phyloP scores from a whole-genome alignment of 2,888 invertebrate genomes.

The Cephonodes hylas region DNA sequence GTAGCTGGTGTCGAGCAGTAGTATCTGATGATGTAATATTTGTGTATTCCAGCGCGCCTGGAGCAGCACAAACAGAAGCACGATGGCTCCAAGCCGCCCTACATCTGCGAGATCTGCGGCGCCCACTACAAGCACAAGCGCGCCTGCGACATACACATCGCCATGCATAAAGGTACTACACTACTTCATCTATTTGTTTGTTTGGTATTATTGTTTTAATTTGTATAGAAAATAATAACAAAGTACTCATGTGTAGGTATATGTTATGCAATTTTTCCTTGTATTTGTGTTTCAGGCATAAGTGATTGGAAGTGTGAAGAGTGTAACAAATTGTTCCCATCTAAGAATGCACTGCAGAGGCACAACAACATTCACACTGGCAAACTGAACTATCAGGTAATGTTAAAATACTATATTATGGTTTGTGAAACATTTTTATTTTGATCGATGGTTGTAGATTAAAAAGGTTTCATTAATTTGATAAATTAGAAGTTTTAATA shows the following conservation, averaged over 20 bases:
- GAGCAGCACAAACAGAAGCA: conserved; percentile 69
- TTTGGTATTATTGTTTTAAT: too few relatives aligned
- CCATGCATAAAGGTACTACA: conserved; percentile 75
- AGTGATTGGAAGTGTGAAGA: conserved; percentile 82
- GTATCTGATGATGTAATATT: too few relatives aligned
- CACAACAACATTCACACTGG: conserved; percentile 83
- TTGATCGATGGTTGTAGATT: too few relatives aligned
- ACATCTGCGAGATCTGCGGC: conserved; percentile 81
- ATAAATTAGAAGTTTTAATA: too few relatives aligned
- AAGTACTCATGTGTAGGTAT: too few relatives aligned
- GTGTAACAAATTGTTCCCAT: conserved; percentile 83
- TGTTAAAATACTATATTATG: background rate
- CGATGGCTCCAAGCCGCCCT: conserved; percentile 71
- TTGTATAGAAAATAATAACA: too few relatives aligned
- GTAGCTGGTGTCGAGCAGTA: too few relatives aligned
- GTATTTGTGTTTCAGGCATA: conserved; percentile 65
- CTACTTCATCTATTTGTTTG: background rate
- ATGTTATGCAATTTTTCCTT: too few relatives aligned
- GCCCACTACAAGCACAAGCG: conserved; percentile 83
- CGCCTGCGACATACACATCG: conserved; percentile 82
- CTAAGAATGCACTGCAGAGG: conserved; percentile 82
- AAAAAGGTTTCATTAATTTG: too few relatives aligned
- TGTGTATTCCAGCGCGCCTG: conserved; percentile 52
- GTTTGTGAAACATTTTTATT: too few relatives aligned
- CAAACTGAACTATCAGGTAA: conserved; percentile 80